Evolutionary conservation across 1,140 invertebrate species (phyloP), one percentile per base, ranked within the genome.

Genomic region (Orius insidiosus): DNA sequence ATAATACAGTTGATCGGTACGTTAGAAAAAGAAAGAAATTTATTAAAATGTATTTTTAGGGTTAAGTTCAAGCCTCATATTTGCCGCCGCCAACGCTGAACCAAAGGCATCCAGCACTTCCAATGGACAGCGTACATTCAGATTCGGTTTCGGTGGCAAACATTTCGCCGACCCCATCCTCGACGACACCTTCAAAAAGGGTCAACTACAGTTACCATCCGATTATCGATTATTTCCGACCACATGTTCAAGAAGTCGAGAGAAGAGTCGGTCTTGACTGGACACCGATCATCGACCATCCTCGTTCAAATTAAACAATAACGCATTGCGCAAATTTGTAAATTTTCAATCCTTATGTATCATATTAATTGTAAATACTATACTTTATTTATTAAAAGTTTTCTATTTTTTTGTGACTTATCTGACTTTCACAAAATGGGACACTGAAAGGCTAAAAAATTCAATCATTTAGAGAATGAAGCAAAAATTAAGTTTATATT

Each of bases 171-270:
- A 19, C 8, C 14, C 39, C 37, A n/a, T n/a, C n/a, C 7, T 10
- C 33, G 9, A 30, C 44, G 24, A 14, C 35, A n/a, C 15, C 44
- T 24, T 71, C 57, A 36, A 55, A 53, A 39, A 48, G 55, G 3
- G 68, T 84, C 32, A 85, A 85, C 63, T 85, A 85, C 55, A 83
- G 78, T 58, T 85, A 85, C 56, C 82, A 85, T 60, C 81, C 81
- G 2, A 85, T 85, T 42, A 81, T 85, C 51, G 80, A 85, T 54
- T 85, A 82, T 59, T 85, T 85, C 58, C 75, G 56, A 16, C 50
- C 11, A 13, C 46, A 33, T 15, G 18, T 11, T n/a, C 16, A 39
- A 1, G 18, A 39, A 4, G 48, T 39, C 7, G 48, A 46, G 31
- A 52, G 45, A n/a, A 47, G 41, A 45, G 46, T 38, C 33, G 44